Base-by-base conservation (phyloP, 2,113 vertebrate genomes). In the Triplophysa dalaica region DNA sequence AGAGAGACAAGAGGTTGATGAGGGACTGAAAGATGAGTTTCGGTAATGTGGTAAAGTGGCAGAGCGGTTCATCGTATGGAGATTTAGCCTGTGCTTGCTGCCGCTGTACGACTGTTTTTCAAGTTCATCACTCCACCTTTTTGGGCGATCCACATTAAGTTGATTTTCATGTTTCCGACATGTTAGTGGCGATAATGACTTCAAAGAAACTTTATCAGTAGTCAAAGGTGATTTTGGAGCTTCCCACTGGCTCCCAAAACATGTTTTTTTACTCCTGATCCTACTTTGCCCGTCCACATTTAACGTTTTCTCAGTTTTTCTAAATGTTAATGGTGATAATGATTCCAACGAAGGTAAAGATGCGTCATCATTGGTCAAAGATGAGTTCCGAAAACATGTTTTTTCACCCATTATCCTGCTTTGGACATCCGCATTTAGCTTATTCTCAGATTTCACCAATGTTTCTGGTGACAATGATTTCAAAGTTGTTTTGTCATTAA, bases 1-100 rank as follows among this genome's bases (percentile, higher is more conserved):
- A 38, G 90, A 89, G 0, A 87, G 87, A 45, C 86, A 89, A 85
- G 87, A 88, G 4, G 87, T 87, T 19, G 87, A 89, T 22, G 88
- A 88, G 3, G 88, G 82, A 58, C 86, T 82, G 5, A 86, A 17
- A 24, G 88, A 67, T 17, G 90, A 86, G 61, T 83, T 90, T 43
- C 75, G 84, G 33, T 80, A 72, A 66, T 62, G 22, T 22, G 83
- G 70, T 33, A 84, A 58, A 17, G 76, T 85, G 54, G 78, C 13
- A 43, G 82, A 82, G 14, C 76, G 24, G 41, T 58, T 84, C 2
- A 75, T 64, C 45, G 48, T 74, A 43, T 79, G 60, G 29, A 43
- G 33, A n/a, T 82, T 70, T 21, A 41, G 67, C 29, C 38, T 78
- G 52, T 62, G 58, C 10, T 82, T 68, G 76, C 79, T 90, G 52